These are phyloP conservation scores for Silurus meridionalis DNA, from an alignment of 2,113 vertebrate species.

Conservation along the genomic window DNA sequence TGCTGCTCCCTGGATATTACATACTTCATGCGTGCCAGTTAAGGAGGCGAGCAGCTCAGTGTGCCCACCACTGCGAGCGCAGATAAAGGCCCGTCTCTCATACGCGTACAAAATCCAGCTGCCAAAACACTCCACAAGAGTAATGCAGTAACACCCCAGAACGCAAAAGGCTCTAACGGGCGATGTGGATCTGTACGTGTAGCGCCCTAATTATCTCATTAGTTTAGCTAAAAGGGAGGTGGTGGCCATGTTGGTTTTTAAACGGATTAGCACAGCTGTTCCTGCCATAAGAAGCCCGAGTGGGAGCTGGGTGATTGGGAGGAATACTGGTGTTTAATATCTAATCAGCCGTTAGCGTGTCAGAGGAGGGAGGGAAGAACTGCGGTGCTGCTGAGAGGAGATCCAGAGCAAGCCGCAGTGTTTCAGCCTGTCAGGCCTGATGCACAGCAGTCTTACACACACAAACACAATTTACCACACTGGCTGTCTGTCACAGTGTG, in stretches of 20 bases:
- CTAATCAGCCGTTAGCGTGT: conserved; percentile 35
- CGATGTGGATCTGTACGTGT: conserved; percentile 12
- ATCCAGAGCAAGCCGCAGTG: conserved; percentile 13
- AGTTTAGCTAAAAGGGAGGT: conserved; percentile 34
- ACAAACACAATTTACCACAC: conserved; percentile 28
- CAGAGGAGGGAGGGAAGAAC: conserved; percentile 3
- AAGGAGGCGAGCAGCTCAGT: conserved; percentile 47
- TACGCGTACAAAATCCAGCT: conserved; percentile 48
- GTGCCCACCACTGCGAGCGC: conserved; percentile 40
- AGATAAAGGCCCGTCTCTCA: conserved; percentile 55
- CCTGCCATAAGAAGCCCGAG: conserved; percentile 27
- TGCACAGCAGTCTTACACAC: conserved; percentile 27
- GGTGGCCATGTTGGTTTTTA: conserved; percentile 40
- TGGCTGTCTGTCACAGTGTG: conserved; percentile 27
- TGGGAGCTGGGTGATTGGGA: conserved; percentile 30
- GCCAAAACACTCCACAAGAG: conserved; percentile 45
- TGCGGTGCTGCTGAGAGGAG: conserved; percentile 23
- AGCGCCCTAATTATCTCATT: conserved; percentile 46
- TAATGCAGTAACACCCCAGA: conserved; percentile 28
- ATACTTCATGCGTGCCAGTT: conserved; percentile 51
- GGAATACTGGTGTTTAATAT: conserved; percentile 37
- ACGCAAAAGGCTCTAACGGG: conserved; percentile 21
- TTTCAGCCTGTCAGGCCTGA: conserved; percentile 41
- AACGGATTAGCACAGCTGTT: conserved; percentile 46
- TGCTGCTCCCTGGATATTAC: conserved; percentile 54